These are phyloP conservation scores for Nycticorax nycticorax DNA, from an alignment of 2,113 vertebrate genomes.

Conservation along the genomic window DNA sequence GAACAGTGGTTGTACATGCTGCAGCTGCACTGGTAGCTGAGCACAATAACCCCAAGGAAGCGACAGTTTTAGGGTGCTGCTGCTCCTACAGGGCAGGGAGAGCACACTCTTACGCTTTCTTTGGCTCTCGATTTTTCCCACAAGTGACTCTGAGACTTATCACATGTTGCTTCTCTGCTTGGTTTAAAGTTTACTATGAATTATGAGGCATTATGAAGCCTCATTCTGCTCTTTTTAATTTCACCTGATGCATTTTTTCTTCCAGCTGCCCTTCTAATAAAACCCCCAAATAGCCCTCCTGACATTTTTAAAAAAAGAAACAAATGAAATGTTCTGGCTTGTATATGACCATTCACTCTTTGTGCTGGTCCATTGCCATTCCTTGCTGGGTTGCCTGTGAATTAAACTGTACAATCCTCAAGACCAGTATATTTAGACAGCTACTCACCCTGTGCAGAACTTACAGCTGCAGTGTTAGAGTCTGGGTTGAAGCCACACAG, in stretches of 20 bases:
- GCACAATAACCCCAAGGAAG: background rate
- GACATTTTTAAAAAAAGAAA: background rate
- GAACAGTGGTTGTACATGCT: background rate
- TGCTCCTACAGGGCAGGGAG: background rate
- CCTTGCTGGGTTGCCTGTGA: background rate
- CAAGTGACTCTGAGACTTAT: background rate
- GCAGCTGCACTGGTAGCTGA: background rate
- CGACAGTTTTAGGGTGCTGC: background rate
- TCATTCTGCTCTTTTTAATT: background rate
- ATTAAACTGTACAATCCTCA: background rate
- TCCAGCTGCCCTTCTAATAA: constrained; percentile 3
- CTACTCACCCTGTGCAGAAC: background rate
- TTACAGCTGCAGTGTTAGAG: background rate
- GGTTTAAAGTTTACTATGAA: background rate
- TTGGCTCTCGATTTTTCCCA: background rate
- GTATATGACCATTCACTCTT: background rate
- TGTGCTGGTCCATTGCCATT: background rate
- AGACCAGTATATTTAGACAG: background rate
- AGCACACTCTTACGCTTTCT: background rate
- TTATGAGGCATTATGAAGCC: background rate
- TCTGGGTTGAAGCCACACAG: constrained; percentile 22
- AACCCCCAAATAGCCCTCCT: background rate
- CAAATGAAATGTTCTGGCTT: background rate
- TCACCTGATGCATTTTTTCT: constrained; percentile 12
- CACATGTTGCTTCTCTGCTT: background rate